Evolutionary conservation across 2,888 invertebrate genomes (phyloP), one percentile per base, ranked within the genome.

Genomic region (Apamea anceps): DNA sequence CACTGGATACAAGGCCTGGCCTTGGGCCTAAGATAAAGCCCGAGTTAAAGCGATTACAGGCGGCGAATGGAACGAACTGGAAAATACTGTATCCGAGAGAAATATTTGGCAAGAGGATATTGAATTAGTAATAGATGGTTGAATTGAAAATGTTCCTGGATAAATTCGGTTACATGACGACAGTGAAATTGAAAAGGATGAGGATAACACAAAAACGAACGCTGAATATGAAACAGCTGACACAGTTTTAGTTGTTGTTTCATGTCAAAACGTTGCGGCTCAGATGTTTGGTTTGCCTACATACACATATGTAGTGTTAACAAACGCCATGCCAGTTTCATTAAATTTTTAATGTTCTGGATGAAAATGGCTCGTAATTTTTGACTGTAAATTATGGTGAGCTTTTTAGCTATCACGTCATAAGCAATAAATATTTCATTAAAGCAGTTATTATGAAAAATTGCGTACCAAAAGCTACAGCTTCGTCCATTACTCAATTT

Each of bases 11-110:
- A 78, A 74, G 77, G 48, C 62, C 62, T 84, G 76, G 75, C 89
- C 88, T 89, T 85, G 87, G 37, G 37, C 54, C 28, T 62, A 62
- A 82, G 84, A 86, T 85, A 80, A 84, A 78, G 73, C 57, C 65
- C n/a, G 74, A 76, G 66, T 68, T 80, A 83, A 82, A 28, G 18
- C 78, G 86, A 82, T 88, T 81, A 86, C 73, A 48, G 65, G 60
- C 68, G 21, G 7, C 48, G 28, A 74, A 83, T 21, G 63, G 75
- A 79, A 54, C 70, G 28, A 48, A 62, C 70, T 79, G 76, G 80
- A 80, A 88, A 84, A 81, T 77, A 85, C 57, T 62, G 68, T 73
- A 48, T 75, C 67, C 62, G 67, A 28, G 1, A 77, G 62, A 79
- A 88, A 87, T 80, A 86, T 86, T 88, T 80, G 79, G 25, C 25